These are phyloP conservation scores for Heliangelus exortis DNA, from an alignment of 2,797 vertebrate species.

Conservation along the genomic window DNA sequence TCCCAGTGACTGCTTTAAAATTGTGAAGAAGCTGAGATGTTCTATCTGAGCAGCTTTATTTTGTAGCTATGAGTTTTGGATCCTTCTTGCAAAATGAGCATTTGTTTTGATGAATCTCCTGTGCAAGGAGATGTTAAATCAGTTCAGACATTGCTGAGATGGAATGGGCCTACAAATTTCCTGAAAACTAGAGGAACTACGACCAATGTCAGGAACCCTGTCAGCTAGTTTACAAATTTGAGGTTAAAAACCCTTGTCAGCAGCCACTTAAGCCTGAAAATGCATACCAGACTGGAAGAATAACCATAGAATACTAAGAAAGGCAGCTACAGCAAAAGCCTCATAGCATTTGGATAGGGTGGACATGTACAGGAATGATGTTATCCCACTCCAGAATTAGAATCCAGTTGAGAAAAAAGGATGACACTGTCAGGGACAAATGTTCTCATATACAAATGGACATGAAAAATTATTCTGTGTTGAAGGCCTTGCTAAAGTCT, in stretches of 20 bases:
- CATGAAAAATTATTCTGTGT: not conserved
- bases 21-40: not conserved
- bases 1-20: not conserved
- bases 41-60: not conserved
- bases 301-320: not conserved
- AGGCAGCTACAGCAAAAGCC: not conserved
- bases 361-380: not conserved
- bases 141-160: not conserved
- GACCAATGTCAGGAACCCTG: not conserved
- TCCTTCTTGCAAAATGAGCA: not conserved
- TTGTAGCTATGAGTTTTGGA: not conserved
- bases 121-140: not conserved
- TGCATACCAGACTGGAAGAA: not conserved
- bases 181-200: not conserved
- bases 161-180: rapidly evolving
- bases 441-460: not conserved
- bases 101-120: not conserved
- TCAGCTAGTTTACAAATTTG: not conserved
- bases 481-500: too few relatives aligned
- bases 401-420: not conserved
- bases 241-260: not conserved
- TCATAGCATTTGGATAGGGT: not conserved
- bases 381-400: not conserved
- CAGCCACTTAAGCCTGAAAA: not conserved
- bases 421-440: not conserved